Evolutionary conservation across 2,797 vertebrate species (phyloP).

Genomic region (Anabacerthia variegaticeps): DNA sequence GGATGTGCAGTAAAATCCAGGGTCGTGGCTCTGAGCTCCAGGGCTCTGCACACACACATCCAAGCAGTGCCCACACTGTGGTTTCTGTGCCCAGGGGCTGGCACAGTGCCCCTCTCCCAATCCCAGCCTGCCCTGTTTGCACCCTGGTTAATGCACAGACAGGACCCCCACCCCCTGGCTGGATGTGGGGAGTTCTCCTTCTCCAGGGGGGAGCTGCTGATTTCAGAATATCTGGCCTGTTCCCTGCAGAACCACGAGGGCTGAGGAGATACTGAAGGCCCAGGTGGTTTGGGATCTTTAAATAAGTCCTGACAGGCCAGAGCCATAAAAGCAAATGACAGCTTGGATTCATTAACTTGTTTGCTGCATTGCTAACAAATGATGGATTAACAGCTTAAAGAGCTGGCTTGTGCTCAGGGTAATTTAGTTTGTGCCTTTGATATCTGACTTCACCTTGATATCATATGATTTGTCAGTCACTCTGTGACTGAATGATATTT

Average conservation of each 20-base stretch:
- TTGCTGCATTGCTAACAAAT: not conserved
- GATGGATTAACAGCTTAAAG: not conserved
- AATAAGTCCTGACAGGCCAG: not conserved
- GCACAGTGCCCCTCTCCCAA: rapidly evolving
- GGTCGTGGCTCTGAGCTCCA: not conserved
- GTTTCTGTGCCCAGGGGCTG: not conserved
- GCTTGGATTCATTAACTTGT: not conserved
- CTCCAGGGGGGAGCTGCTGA: rapidly evolving
- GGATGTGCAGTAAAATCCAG: not conserved
- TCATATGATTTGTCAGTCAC: not conserved
- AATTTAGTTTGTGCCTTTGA: not conserved
- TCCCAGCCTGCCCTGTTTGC: not conserved
- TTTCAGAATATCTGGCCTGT: not conserved
- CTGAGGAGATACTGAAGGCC: not conserved
- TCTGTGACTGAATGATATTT: not conserved
- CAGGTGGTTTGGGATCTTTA: not conserved
- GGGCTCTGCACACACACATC: rapidly evolving
- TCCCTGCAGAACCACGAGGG: not conserved
- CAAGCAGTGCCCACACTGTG: not conserved
- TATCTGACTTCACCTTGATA: conserved; percentile 4
- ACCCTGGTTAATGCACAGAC: not conserved
- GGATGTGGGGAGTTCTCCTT: not conserved
- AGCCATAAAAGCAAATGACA: not conserved
- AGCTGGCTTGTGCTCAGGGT: not conserved
- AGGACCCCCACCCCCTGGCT: too few relatives aligned